Base-by-base conservation (phyloP, 1,140 invertebrate genomes). In the Temnothorax nylanderi region DNA sequence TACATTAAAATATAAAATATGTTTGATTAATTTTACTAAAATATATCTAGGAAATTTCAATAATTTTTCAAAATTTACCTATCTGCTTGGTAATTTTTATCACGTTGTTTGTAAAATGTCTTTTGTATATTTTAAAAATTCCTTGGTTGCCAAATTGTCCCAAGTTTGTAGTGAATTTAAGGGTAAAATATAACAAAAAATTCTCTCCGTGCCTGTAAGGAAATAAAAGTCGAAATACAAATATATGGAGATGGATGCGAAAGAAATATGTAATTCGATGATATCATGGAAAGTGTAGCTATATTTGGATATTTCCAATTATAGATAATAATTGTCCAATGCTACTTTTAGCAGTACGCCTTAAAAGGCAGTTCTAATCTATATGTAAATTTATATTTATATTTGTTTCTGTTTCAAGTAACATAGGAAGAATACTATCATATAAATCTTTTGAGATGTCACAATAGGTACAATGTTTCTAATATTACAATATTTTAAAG, bases 251-350 rank as follows among this genome's bases (percentile, higher is more conserved):
- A 41, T 67, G 10, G 4, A 74, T 37, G 51, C n/a, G 5, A 8
- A 41, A 54, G 3, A 0, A 56, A 49, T 69, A 0, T 11, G 11
- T 49, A 49, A 47, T 49, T 69, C 5, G 8, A 32, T 16, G 21
- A 1, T 32, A 71, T 32, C 26, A 2, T 49, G 32, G 3, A n/a
- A 54, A 54, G 47, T 47, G 47, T 65, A 16, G 8, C 11, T 71
- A 64, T 71, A 47, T 51, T 71, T 71, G 21, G 21, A 49, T 21
- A 49, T 71, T 69, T 4, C 13, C 21, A 71, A 67, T 71, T 71
- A 32, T 7, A 26, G 26, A 26, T 26, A 71, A 51, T 49, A 44
- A 71, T 51, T 49, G 18, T 69, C 21, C 41, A 49, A 13, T 49
- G 21, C 6, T 69, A 69, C 26, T 69, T 11, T 26, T 69, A 47